These are phyloP conservation scores for Carassius carassius DNA, from an alignment of 2,113 vertebrate species.

Conservation along the genomic window DNA sequence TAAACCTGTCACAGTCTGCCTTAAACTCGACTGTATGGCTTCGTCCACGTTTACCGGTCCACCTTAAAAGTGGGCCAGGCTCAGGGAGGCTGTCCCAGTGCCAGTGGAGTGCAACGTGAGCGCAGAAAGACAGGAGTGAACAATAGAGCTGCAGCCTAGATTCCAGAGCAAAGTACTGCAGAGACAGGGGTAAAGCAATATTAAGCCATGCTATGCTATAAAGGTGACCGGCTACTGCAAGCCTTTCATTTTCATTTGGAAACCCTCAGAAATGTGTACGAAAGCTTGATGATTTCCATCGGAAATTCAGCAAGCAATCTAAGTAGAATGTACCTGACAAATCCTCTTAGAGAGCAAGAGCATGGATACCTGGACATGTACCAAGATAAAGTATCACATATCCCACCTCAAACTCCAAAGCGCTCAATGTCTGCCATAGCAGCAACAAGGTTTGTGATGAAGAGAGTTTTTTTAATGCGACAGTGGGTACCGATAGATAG, in stretches of 20 bases:
- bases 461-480: constrained; percentile 13
- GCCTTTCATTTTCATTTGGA: background rate
- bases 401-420: constrained; percentile 1
- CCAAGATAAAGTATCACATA: constrained; percentile 5
- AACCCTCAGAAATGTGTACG: background rate
- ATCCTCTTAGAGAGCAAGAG: constrained; percentile 32
- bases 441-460: background rate
- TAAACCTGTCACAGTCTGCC: constrained; percentile 43
- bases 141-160: constrained; percentile 54
- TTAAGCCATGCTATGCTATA: background rate
- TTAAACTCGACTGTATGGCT: constrained; percentile 35
- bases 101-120: constrained; percentile 47
- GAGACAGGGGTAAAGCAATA: constrained; percentile 47
- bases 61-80: constrained; percentile 49
- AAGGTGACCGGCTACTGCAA: background rate
- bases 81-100: constrained; percentile 39
- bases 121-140: constrained; percentile 39
- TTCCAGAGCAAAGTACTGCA: constrained; percentile 44
- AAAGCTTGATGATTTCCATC: constrained; percentile 24
- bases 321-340: constrained; percentile 37
- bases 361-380: constrained; percentile 36
- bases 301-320: constrained; percentile 20
- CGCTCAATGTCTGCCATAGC: background rate
- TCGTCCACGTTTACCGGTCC: constrained; percentile 13
- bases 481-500: background rate